phyloP scores from a whole-genome alignment of 2,888 invertebrate species.

The Nipponacmea schrenckii region DNA sequence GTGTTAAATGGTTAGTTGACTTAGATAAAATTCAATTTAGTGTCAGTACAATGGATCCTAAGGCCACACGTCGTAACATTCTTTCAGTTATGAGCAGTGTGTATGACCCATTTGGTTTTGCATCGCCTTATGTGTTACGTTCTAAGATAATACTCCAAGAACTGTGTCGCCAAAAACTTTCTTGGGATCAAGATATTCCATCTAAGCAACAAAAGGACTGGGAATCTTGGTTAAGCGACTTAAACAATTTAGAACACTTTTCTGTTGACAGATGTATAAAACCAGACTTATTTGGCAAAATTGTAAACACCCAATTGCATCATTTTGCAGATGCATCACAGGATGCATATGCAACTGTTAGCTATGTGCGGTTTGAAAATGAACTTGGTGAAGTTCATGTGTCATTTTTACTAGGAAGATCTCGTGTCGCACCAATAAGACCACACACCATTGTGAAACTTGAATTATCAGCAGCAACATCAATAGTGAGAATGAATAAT shows the following conservation, averaged over 20 bases:
- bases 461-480: constrained; percentile 15
- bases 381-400: constrained; percentile 6
- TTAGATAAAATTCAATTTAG: constrained; percentile 12
- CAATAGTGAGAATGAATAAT: constrained; percentile 11
- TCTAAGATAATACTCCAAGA: no score
- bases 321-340: constrained; percentile 12
- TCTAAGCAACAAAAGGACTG: neutral
- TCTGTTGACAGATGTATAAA: neutral
- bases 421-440: constrained; percentile 14
- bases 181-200: constrained; percentile 8
- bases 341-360: constrained; percentile 6
- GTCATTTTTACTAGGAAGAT: neutral
- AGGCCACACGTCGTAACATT: constrained; percentile 4
- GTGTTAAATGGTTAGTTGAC: constrained; percentile 23
- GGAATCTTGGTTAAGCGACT: constrained; percentile 10
- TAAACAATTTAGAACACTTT: neutral
- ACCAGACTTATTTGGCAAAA: neutral
- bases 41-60: neutral
- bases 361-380: constrained; percentile 9
- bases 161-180: neutral
- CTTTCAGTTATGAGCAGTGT: no score
- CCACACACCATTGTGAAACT: constrained; percentile 12
- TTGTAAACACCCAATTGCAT: constrained; percentile 1
- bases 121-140: no score
- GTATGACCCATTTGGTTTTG: no score